These are phyloP conservation scores for Cyanoramphus novaezelandiae DNA, from an alignment of 2,113 vertebrate species.

Conservation along the genomic window DNA sequence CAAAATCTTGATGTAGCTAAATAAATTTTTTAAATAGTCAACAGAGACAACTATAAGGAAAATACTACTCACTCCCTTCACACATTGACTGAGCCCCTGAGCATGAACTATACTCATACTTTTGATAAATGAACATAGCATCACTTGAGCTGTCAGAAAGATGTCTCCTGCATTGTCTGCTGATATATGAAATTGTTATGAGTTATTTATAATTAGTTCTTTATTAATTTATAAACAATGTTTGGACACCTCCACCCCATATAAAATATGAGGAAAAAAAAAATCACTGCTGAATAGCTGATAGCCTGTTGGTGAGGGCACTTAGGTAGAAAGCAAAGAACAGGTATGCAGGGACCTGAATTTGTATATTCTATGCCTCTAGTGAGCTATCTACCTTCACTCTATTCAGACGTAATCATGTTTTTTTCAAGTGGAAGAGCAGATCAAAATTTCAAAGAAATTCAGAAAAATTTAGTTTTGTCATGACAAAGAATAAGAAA, in stretches of 20 bases:
- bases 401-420: background rate
- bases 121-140: background rate
- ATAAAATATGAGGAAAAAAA: background rate
- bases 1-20: background rate
- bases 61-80: background rate
- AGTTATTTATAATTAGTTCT: background rate
- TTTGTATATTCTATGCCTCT: background rate
- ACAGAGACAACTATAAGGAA: background rate
- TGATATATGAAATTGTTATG: background rate
- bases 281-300: background rate
- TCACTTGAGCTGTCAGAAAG: background rate
- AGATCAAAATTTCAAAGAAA: background rate
- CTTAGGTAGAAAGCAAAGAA: background rate
- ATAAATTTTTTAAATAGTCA: background rate
- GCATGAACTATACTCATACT: background rate
- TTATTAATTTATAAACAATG: background rate
- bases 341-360: background rate
- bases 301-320: background rate
- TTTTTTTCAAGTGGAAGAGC: background rate
- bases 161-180: background rate
- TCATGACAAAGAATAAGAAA: background rate
- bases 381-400: background rate
- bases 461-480: background rate
- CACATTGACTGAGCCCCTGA: background rate
- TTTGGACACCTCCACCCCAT: background rate